phyloP scores from a whole-genome alignment of 2,797 vertebrate genomes.

The Otus scops region DNA sequence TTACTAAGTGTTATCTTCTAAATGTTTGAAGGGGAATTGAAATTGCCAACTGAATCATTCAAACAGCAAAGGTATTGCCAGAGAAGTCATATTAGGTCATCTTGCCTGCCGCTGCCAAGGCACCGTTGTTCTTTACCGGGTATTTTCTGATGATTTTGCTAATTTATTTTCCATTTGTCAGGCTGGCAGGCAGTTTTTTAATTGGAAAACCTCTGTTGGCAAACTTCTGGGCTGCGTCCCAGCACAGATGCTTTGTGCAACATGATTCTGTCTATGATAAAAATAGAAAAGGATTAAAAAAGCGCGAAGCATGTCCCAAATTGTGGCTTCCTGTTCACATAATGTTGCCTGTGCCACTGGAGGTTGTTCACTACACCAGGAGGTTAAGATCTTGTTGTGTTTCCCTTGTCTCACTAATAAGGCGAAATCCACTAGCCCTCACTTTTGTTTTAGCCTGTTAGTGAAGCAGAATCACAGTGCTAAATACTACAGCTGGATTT shows the following conservation, averaged over 20 bases:
- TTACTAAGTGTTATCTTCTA: neutral
- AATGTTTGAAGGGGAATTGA: neutral
- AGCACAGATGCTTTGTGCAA: neutral
- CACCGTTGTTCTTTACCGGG: neutral
- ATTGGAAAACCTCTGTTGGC: neutral
- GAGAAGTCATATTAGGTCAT: neutral
- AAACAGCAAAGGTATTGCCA: neutral
- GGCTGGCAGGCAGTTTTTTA: neutral
- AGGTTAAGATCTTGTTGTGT: neutral
- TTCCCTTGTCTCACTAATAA: neutral
- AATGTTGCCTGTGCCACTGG: neutral
- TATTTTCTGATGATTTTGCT: slow-evolving; percentile 16
- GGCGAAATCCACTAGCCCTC: neutral
- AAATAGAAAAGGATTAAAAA: neutral
- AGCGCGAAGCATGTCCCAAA: neutral
- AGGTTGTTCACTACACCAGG: neutral
- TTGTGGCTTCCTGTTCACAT: neutral
- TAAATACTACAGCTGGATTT: neutral
- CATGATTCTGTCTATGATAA: neutral
- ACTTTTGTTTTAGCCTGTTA: neutral
- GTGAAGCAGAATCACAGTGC: neutral
- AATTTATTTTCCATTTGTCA: neutral
- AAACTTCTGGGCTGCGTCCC: neutral
- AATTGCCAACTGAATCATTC: neutral
- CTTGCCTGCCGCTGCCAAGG: neutral